phyloP scores from a whole-genome alignment of 2,797 vertebrate genomes.

The Melanotaenia nigrans region DNA sequence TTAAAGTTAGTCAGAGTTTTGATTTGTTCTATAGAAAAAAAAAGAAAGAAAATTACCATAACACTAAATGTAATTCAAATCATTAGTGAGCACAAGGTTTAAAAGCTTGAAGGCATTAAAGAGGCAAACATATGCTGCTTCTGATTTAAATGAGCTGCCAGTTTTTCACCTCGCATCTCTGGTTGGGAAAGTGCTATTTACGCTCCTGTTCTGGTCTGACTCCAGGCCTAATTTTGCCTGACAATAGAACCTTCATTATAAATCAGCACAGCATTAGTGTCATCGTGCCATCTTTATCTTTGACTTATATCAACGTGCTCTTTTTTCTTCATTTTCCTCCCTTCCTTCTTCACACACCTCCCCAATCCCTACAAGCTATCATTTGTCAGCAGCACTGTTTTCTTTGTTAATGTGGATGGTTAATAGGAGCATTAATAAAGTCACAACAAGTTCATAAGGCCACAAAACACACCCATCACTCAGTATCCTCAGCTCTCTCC shows the following conservation, averaged over 20 bases:
- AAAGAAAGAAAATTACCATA: constrained; percentile 31
- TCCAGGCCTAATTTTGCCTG: constrained; percentile 11
- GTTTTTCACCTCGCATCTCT: constrained; percentile 37
- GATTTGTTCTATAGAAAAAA: constrained; percentile 2
- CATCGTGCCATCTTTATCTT: constrained; percentile 37
- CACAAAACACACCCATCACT: constrained; percentile 35
- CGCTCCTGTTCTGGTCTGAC: constrained; percentile 7
- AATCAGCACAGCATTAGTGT: constrained; percentile 19
- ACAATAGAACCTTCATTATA: constrained; percentile 36
- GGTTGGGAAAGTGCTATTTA: constrained; percentile 24
- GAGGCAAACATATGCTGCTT: constrained; percentile 43
- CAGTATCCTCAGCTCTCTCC: constrained; percentile 33
- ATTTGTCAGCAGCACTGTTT: background rate
- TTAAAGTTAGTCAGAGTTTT: constrained; percentile 18
- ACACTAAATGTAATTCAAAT: constrained; percentile 25
- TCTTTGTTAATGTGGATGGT: constrained; percentile 18
- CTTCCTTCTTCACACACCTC: background rate
- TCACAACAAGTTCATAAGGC: constrained; percentile 44
- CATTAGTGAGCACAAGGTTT: constrained; percentile 25
- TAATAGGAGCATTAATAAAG: constrained; percentile 61
- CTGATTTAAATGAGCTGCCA: constrained; percentile 34
- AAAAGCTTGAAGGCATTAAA: constrained; percentile 33
- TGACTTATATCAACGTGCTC: constrained; percentile 16
- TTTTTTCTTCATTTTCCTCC: constrained; percentile 8
- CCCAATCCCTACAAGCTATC: constrained; percentile 10